Evolutionary conservation across 2,113 vertebrate species (phyloP), one percentile per base, ranked within the genome.

Genomic region (Eclectus roratus): DNA sequence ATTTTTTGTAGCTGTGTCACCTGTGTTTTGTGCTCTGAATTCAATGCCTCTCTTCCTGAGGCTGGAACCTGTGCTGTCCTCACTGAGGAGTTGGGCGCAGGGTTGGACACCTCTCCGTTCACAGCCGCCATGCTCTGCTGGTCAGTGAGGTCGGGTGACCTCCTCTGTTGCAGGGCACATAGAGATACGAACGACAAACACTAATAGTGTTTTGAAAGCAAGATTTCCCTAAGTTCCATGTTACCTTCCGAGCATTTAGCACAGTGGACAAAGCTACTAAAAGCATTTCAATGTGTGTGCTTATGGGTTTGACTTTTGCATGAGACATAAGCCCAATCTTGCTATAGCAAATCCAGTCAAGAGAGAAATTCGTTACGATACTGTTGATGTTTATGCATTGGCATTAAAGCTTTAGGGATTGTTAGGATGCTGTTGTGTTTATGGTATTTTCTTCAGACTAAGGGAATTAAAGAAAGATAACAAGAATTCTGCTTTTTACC

Each of bases 81-180:
- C 2, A 0, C 47, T 8, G 2, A 25, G 63, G 19, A 23, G 55
- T 13, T 53, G 10, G 0, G 41, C 4, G 49, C 1, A 2, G 35
- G 31, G 7, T 5, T 60, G 61, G 17, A 24, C 7, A 0, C 10
- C 50, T 31, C 24, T 65, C 10, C 4, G 2, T 44, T 74, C 44
- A 10, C 68, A 37, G 25, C 43, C 2, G 0, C 52, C 2, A 0
- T 5, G 39, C 68, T 44, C 55, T 35, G 66, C 78, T 80, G 53
- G 66, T 39, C 44, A 24, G 2, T 1, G 0, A 13, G 27, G 19
- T 56, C 47, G 39, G 61, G 17, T 74, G 49, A n/a, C 35, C 53
- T 66, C 5, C 37, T 64, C 49, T 47, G 9, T 5, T 24, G 43
- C 11, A 35, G 56, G 27, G 47, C 37, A 1, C 3, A 15, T 10